Evolutionary conservation across 2,113 vertebrate genomes (phyloP), one percentile per base, ranked within the genome.

Genomic region (Pipa parva): DNA sequence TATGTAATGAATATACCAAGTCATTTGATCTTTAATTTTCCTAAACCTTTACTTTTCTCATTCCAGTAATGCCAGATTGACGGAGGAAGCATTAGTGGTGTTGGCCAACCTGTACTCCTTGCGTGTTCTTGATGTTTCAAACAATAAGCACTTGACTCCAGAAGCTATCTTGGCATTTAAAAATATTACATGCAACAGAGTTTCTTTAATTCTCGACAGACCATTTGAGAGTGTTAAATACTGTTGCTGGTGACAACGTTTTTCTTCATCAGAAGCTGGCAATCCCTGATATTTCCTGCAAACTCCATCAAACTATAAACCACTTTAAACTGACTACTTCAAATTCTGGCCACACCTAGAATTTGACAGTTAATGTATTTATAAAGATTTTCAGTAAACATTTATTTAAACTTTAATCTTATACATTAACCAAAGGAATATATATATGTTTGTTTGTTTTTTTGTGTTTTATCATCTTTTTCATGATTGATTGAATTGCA

Each of bases 121-220:
- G 29, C 1, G 2, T 7, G 46, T 60, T 1, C 51, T 66, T 3
- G 21, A 42, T 31, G 0, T 28, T 48, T 4, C 31, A 7, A 37
- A 51, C 11, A 55, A 37, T 8, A 2, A 7, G 33, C 66, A 52
- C 15, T 15, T 50, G 36, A 36, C 29, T 17, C 24, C 28, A 11
- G 61, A 36, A 62, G 45, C 61, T 9, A 15, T 63, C 54, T 52
- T 69, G 2, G 48, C 66, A 2, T 69, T 69, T 42, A 59, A 58
- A 39, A 60, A 54, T 22, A 61, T 69, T 2, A 69, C 66, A 4
- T 69, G 46, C 2, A 69, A 69, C 66, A 52, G 66, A 61, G 42
- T 69, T 29, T 48, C 25, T 22, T 25, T 69, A 24, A 61, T 69
- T n/a, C 57, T 69, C 20, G 39, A 61, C 11, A 52, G 46, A 28